phyloP scores from a whole-genome alignment of 2,888 invertebrate species.

The Linnaemya tessellans region DNA sequence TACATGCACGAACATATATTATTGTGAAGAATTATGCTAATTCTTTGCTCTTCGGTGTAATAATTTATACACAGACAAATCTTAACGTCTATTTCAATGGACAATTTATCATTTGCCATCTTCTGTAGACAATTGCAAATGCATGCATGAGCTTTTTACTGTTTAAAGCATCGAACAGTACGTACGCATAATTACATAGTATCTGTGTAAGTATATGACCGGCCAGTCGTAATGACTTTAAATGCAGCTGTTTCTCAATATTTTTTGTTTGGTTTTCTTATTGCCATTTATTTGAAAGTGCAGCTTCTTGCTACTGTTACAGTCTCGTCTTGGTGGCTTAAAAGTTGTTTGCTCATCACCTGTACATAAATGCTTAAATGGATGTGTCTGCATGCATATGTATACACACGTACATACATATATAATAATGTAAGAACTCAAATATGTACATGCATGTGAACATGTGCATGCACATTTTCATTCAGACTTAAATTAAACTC shows the following conservation, averaged over 20 bases:
- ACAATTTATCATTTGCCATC: slow-evolving; percentile 48
- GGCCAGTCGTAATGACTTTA: slow-evolving; percentile 46
- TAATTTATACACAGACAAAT: neutral
- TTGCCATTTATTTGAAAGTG: slow-evolving; percentile 31
- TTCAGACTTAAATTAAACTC: neutral
- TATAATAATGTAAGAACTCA: neutral
- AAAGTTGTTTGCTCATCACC: slow-evolving; percentile 57
- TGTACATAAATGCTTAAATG: neutral
- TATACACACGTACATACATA: neutral
- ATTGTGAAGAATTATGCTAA: neutral
- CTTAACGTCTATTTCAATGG: neutral
- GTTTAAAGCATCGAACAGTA: slow-evolving; percentile 5
- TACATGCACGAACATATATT: neutral
- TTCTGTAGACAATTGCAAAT: slow-evolving; percentile 36
- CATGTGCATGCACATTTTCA: neutral
- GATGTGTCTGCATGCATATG: neutral
- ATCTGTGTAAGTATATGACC: slow-evolving; percentile 33
- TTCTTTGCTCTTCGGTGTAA: neutral
- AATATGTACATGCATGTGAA: neutral
- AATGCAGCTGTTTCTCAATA: slow-evolving; percentile 64
- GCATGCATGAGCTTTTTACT: neutral
- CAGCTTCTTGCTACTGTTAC: slow-evolving; percentile 47
- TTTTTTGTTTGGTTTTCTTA: slow-evolving; percentile 5
- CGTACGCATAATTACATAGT: slow-evolving; percentile 68
- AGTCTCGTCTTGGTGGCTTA: slow-evolving; percentile 37